A percentile compares a stretch with the other conserved stretches of the same genome.
These are phyloP conservation scores for rat (Rattus norvegicus) DNA, from an alignment of 2,113 vertebrate genomes.

Conservation along the genomic window GRCr8 NC_086023.1:169508001-169508500, in stretches of 20 bases:
- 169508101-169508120: background rate
- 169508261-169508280: background rate
- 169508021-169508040: background rate
- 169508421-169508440: background rate
- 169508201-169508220: background rate
- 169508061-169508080: background rate
- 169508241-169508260: rapidly evolving
- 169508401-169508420: background rate
- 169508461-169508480: background rate
- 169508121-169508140: background rate
- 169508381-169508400: background rate
- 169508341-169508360: background rate
- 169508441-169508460: background rate
- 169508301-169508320: rapidly evolving
- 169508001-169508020: rapidly evolving
- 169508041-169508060: background rate
- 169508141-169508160: background rate
- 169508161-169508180: rapidly evolving
- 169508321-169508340: background rate
- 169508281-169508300: background rate
- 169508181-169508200: background rate
- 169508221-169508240: background rate
- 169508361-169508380: background rate
- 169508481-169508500: too few relatives aligned
- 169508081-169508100: background rate